Conservation (phyloP, 2,113 vertebrate genomes). For the Panurus biarmicus region DNA sequence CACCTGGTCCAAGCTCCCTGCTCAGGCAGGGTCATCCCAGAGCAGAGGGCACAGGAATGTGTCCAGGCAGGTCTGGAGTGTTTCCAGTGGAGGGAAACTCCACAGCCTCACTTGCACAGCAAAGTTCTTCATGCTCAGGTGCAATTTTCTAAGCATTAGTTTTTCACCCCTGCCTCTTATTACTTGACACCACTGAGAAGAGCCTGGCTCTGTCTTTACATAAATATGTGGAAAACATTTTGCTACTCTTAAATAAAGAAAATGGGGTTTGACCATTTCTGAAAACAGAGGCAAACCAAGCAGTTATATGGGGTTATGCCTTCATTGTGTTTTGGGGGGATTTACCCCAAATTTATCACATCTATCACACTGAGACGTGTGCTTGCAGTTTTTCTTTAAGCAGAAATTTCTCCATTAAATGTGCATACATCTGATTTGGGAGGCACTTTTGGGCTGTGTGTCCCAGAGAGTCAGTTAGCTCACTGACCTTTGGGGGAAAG, state of each 20-base stretch:
- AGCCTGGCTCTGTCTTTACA: background rate
- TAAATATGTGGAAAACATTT: background rate
- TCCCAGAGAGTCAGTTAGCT: background rate
- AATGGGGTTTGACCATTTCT: background rate
- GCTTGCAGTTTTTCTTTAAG: background rate
- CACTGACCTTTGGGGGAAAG: too few relatives aligned
- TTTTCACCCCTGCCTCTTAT: background rate
- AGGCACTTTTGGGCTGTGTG: background rate
- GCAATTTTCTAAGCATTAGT: background rate
- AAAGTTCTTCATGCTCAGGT: background rate
- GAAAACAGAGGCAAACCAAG: background rate
- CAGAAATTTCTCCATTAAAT: background rate
- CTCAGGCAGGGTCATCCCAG: background rate
- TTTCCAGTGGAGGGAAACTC: too few relatives aligned
- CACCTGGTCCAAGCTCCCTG: background rate
- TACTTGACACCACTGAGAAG: background rate
- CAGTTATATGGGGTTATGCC: background rate
- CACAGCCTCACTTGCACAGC: background rate
- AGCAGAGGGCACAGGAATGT: background rate
- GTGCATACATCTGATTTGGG: background rate
- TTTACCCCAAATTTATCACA: background rate
- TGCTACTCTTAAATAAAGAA: background rate
- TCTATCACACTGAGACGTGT: fast-evolving
- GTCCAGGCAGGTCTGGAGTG: background rate
- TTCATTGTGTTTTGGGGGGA: background rate